Evolutionary conservation across 2,888 invertebrate genomes (phyloP), one percentile per base, ranked within the genome.

Genomic region (Drosophila kanekoi): DNA sequence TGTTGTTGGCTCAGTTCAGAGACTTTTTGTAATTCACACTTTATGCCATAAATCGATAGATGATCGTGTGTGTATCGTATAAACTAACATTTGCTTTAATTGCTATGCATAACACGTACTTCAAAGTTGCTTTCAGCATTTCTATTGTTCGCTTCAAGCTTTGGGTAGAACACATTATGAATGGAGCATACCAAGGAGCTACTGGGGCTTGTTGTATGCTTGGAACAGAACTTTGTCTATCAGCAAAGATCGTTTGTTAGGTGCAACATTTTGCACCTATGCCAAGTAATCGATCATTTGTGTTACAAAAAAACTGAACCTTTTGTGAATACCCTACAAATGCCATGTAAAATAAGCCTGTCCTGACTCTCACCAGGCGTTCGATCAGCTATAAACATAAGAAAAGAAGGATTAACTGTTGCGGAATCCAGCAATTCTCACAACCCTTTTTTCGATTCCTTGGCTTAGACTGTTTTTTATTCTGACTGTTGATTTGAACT

Each of bases 171-270:
- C 32, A 20, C 45, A 51, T 54, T 61, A 60, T 60, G 68, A 73
- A 49, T 48, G 53, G 23, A 51, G 73, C 74, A 74, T 74, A 74
- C 58, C 45, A 74, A 74, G 16, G 54, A 64, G 67, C 10, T 45
- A 35, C 38, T 38, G 33, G 59, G 18, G n/a, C 35, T 59, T 51
- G 48, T 51, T 51, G 40, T 53, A 49, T 43, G 28, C 18, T 1
- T 51, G 14, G n/a, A 11, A 43, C 10, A n/a, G 40, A 48, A 37
- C 49, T 43, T 49, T 59, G 44, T 48, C 44, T 60, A 72, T 65
- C 14, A 32, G 18, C 37, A 0, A 18, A 71, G 54, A 59, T 51
- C 40, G 28, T 8, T 32, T 23, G 35, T 28, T 62, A 43, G 51
- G 51, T 61, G 49, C 44, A 44, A 61, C n/a, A 62, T 52, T 47